These are phyloP conservation scores for Syngnathus floridae DNA, from an alignment of 2,113 vertebrate species.

Conservation along the genomic window DNA sequence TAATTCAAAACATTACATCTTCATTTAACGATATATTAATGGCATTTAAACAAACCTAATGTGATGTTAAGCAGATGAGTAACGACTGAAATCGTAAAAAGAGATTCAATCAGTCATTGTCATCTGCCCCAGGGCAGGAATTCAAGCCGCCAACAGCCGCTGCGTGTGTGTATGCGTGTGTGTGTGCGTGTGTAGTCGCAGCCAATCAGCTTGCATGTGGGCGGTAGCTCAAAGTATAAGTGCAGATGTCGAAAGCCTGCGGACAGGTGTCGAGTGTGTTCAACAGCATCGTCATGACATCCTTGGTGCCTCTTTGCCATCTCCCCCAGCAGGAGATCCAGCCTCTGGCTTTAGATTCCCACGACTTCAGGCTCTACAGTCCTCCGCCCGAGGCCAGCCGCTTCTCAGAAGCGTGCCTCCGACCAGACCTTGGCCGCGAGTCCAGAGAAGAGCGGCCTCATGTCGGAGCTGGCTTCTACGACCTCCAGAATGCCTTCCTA, in stretches of 20 bases:
- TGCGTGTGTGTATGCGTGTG: not conserved
- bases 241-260: constrained; percentile 40
- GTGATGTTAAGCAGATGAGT: not conserved
- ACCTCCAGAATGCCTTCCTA: constrained; percentile 72
- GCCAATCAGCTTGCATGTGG: constrained; percentile 54
- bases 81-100: constrained; percentile 25
- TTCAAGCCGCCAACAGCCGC: constrained; percentile 29
- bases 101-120: constrained; percentile 8
- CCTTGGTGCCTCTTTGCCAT: constrained; percentile 76
- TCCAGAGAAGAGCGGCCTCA: constrained; percentile 43
- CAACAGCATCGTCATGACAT: constrained; percentile 74
- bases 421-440: constrained; percentile 41
- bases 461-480: constrained; percentile 57
- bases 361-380: constrained; percentile 83
- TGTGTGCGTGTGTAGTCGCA: not conserved
- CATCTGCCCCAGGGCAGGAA: constrained; percentile 26
- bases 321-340: constrained; percentile 66
- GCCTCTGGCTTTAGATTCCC: constrained; percentile 73
- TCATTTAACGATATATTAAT: not conserved
- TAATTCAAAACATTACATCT: not conserved
- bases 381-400: constrained; percentile 68
- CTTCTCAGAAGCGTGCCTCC: constrained; percentile 68
- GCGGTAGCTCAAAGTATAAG: constrained; percentile 58
- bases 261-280: constrained; percentile 22
- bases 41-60: not conserved